Evolutionary conservation across 1,140 invertebrate genomes (phyloP), one percentile per base, ranked within the genome.

Genomic region (Drosophila lowei): DNA sequence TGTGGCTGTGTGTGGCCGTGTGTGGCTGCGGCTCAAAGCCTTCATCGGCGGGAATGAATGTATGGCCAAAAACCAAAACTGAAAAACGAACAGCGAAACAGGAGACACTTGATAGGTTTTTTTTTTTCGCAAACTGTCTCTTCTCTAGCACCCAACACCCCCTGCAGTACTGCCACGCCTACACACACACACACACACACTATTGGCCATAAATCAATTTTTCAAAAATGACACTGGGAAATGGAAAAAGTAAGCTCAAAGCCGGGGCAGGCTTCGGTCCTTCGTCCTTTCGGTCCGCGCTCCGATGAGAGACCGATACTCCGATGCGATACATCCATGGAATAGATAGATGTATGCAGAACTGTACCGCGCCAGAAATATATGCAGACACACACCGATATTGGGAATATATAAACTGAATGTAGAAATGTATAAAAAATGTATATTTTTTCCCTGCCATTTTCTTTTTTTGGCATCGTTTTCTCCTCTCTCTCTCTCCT

Each of bases 181-280:
- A 16, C n/a, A 18, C 16, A 34, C 53, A 54, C 52, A 47, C 54
- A n/a, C 46, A 44, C 61, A 64, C 65, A 68, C 72, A 72, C 83
- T 86, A 86, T 86, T 86, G 81, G 83, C 83, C 59, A 86, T 86
- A 86, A 86, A 86, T 86, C 81, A 86, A 86, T 86, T 86, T 86
- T 86, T 88, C 77, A 88, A 88, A 86, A 86, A 81, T 86, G 81
- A 86, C 81, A 86, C 81, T 86, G 81, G 81, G 81, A 86, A 86
- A 86, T 86, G 81, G 81, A 86, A 86, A 86, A 86, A 86, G 81
- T 86, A 86, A 86, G 78, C 81, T 86, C 81, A 81, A 86, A 86
- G 83, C 81, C 65, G 62, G 56, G 56, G 63, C 30, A 9, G 34
- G 9, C 34, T n/a, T n/a, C n/a, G n/a, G n/a, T n/a, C n/a, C n/a